These are phyloP conservation scores for Alligator sinensis DNA, from an alignment of 2,113 vertebrate species.

Conservation along the genomic window DNA sequence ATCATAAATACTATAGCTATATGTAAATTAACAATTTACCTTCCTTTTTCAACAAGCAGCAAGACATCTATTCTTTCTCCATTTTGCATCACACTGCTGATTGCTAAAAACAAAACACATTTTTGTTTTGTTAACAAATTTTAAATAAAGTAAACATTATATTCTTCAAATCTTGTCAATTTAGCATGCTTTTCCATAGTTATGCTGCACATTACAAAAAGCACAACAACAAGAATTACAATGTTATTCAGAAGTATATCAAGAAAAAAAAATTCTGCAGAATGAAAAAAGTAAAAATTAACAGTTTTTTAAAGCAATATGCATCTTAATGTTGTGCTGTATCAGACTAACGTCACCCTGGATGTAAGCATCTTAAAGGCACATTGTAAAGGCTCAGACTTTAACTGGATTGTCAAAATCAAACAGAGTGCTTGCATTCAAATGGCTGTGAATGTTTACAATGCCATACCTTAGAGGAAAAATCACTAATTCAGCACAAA, in stretches of 20 bases:
- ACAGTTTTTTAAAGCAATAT: neutral
- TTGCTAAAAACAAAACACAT: slow-evolving; percentile 78
- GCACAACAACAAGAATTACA: neutral
- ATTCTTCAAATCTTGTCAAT: neutral
- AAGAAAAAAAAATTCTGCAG: neutral
- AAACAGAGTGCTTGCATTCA: neutral
- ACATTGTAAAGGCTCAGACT: neutral
- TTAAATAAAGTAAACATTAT: neutral
- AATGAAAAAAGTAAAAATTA: neutral
- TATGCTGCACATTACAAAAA: too few species aligned
- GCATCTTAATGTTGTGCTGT: neutral
- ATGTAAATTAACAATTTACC: slow-evolving; percentile 79
- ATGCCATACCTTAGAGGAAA: neutral
- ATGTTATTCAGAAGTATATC: too few species aligned
- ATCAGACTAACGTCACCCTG: neutral
- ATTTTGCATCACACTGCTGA: slow-evolving; percentile 87
- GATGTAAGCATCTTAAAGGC: neutral
- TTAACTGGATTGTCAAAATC: neutral
- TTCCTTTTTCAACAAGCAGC: slow-evolving; percentile 93
- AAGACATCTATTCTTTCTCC: slow-evolving; percentile 91
- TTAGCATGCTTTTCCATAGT: neutral
- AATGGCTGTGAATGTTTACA: neutral
- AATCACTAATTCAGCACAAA: neutral
- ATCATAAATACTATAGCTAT: neutral
- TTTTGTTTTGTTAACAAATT: neutral